Base-by-base conservation (phyloP, 2,113 vertebrate species). In the Cyprinodon brontotheroides region DNA sequence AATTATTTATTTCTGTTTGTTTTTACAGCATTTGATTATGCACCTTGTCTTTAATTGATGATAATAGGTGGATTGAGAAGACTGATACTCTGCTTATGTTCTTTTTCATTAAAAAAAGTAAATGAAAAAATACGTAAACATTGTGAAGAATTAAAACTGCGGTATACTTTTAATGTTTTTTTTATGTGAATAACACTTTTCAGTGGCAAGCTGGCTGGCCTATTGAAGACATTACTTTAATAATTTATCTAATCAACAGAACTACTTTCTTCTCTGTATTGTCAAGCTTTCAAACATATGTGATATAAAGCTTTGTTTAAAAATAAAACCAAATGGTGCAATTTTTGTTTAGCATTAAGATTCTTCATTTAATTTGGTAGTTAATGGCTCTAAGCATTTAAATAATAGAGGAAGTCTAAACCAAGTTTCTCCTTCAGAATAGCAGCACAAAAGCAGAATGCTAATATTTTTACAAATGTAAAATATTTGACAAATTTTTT, bases 181-280 rank as follows among this genome's bases (percentile, higher is more conserved):
- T 65, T 75, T 73, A 57, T 73, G 10, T 70, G 7, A 11, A 62
- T 77, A 57, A 68, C 61, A 80, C 71, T 75, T 74, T 70, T 74
- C n/a, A 48, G 20, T 84, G 77, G 83, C 75, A 82, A 86, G 79
- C 81, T 87, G 81, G 86, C 71, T 74, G 78, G 77, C 75, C 81
- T 80, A 70, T 70, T 22, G 43, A 80, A 50, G 1, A 82, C 29
- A 41, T 61, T 57, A 60, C 38, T 74, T 82, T 61, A 29, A 70
- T 79, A 74, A 79, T 75, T 67, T 79, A 82, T 81, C 41, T 13
- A 84, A 82, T 83, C 75, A 85, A 80, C 1, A 75, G 5, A 29
- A 72, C 43, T 72, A 68, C 61, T 41, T 70, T 61, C 1, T 43
- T 68, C 13, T 47, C 2, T 69, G 13, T 61, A 43, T 13, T 69